phyloP scores from a whole-genome alignment of 2,113 vertebrate species.

The Anseranas semipalmata region DNA sequence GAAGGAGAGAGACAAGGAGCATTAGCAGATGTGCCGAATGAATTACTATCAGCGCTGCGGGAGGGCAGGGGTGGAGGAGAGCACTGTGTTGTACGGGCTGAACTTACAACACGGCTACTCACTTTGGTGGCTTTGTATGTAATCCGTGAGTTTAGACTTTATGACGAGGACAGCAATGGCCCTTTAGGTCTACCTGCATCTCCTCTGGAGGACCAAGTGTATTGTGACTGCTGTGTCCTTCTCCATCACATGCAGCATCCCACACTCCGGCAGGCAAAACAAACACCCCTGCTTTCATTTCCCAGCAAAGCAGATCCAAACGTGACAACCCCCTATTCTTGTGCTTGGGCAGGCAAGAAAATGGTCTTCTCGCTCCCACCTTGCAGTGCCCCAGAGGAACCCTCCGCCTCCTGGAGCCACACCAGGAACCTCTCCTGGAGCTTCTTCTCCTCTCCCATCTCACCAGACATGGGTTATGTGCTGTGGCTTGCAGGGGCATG shows the following conservation, averaged over 20 bases:
- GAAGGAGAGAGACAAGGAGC: not conserved
- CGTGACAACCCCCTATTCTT: not conserved
- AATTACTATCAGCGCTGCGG: not conserved
- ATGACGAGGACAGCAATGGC: not conserved
- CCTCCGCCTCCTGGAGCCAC: accelerated
- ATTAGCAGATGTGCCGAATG: slow-evolving; percentile 39
- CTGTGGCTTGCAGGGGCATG: not conserved
- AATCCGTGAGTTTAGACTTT: not conserved
- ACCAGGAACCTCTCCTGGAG: not conserved
- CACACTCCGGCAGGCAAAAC: not conserved
- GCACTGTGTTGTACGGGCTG: not conserved
- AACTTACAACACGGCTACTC: not conserved
- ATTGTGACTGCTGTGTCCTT: not conserved
- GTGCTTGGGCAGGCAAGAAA: not conserved
- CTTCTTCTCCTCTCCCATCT: not conserved
- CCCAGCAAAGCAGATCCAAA: not conserved
- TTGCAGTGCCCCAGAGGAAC: not conserved
- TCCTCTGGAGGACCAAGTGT: not conserved
- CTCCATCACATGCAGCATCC: not conserved
- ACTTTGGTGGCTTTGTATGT: not conserved
- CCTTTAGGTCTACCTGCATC: not conserved
- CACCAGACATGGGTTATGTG: not conserved
- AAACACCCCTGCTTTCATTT: not conserved
- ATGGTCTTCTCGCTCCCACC: not conserved
- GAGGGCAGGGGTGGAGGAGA: not conserved